Conservation (phyloP, 2,113 vertebrate species). For the Platysternon megacephalum region DNA sequence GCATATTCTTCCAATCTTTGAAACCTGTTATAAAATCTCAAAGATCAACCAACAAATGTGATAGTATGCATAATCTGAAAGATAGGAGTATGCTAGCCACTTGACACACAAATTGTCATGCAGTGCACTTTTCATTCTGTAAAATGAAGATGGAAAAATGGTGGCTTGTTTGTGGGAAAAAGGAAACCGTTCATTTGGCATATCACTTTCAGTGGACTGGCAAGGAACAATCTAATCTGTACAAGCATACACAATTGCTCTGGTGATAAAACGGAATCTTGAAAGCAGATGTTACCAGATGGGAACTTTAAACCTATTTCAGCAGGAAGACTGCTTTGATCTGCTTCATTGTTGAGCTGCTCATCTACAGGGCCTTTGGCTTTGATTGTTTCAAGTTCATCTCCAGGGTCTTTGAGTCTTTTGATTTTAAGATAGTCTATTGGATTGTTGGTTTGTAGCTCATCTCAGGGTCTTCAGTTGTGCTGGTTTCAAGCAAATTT, state of each 20-base stretch:
- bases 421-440: neutral
- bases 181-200: neutral
- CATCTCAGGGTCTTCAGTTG: too few species aligned
- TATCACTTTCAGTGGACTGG: neutral
- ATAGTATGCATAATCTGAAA: neutral
- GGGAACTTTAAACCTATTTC: neutral
- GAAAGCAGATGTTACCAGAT: neutral
- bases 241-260: neutral
- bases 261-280: neutral
- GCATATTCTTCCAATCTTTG: neutral
- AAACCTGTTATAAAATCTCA: neutral
- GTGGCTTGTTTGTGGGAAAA: too few species aligned
- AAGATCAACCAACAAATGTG: neutral
- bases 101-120: neutral
- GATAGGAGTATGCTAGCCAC: neutral
- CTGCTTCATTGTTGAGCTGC: neutral
- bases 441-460: neutral
- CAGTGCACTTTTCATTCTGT: neutral
- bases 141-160: neutral
- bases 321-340: neutral
- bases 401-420: neutral
- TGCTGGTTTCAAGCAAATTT: too few species aligned
- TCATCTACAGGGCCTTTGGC: neutral
- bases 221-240: neutral
- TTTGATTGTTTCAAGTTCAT: neutral